phyloP scores from a whole-genome alignment of 2,113 vertebrate genomes.

The Dunckerocampus dactyliophorus region DNA sequence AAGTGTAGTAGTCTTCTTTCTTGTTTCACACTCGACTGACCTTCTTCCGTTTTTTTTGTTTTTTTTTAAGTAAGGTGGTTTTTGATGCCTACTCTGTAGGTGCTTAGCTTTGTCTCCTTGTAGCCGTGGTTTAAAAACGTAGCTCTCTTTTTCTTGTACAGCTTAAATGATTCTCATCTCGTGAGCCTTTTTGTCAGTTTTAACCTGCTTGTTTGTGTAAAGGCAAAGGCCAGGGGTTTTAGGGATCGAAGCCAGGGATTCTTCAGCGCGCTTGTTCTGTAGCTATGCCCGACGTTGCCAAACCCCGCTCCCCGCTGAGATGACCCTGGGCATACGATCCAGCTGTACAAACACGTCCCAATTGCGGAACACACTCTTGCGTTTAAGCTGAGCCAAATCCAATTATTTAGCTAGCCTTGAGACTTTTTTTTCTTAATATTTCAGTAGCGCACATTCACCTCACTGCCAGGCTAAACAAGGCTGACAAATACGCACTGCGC shows the following conservation, averaged over 20 bases:
- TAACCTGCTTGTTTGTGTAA: constrained; percentile 14
- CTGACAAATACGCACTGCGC: constrained; percentile 41
- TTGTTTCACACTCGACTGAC: constrained; percentile 32
- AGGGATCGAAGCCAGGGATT: constrained; percentile 26
- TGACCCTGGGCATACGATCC: constrained; percentile 57
- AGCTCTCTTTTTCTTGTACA: background rate
- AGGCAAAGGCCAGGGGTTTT: constrained; percentile 20
- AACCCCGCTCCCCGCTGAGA: constrained; percentile 61
- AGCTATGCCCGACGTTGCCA: constrained; percentile 53
- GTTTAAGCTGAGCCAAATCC: constrained; percentile 57
- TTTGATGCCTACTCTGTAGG: background rate
- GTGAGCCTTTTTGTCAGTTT: constrained; percentile 7
- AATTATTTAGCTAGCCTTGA: constrained; percentile 60
- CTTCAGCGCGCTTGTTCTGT: constrained; percentile 32
- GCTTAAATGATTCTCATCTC: constrained; percentile 10
- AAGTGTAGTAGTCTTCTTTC: constrained; percentile 37
- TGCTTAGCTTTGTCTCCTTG: background rate
- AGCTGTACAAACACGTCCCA: constrained; percentile 67
- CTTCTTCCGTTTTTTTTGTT: constrained; percentile 30
- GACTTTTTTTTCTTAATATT: constrained; percentile 33
- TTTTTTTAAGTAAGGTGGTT: constrained; percentile 4
- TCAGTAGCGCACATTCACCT: constrained; percentile 49
- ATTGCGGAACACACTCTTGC: constrained; percentile 54
- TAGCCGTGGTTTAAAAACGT: background rate
- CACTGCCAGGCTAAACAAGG: constrained; percentile 33